phyloP scores from a whole-genome alignment of 2,888 invertebrate species.

The Nezara viridula region DNA sequence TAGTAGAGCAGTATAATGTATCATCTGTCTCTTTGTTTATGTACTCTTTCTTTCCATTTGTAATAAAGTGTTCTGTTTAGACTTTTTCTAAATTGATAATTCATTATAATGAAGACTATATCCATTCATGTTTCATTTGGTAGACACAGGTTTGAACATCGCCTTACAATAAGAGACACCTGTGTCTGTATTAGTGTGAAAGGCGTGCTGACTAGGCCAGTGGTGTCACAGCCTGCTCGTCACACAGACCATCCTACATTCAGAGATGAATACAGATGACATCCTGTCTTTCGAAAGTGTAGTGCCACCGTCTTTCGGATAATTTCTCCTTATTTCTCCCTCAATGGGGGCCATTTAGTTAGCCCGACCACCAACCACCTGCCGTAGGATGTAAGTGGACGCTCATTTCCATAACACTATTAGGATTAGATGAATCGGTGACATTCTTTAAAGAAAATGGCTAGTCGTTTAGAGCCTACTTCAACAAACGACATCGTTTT shows the following conservation, averaged over 20 bases:
- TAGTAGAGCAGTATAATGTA: too few species aligned
- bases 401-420: conserved; percentile 21
- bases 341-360: neutral
- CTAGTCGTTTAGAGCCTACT: neutral
- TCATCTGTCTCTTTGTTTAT: too few species aligned
- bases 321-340: neutral
- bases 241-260: neutral
- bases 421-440: conserved; percentile 9
- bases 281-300: conserved; percentile 6
- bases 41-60: too few species aligned
- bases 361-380: neutral
- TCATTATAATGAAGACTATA: neutral
- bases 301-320: neutral
- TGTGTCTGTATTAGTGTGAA: neutral
- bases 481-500: neutral
- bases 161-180: neutral
- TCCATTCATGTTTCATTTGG: neutral
- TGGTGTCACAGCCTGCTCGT: neutral
- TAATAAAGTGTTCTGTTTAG: too few species aligned
- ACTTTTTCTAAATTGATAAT: too few species aligned
- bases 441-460: neutral
- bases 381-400: neutral
- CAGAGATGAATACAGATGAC: conserved; percentile 21
- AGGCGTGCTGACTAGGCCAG: neutral
- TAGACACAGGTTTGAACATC: neutral